A percentile compares a stretch with the other conserved stretches of the same genome.
These are phyloP conservation scores for Girardinichthys multiradiatus DNA, from an alignment of 2,113 vertebrate genomes.

Conservation along the genomic window DNA sequence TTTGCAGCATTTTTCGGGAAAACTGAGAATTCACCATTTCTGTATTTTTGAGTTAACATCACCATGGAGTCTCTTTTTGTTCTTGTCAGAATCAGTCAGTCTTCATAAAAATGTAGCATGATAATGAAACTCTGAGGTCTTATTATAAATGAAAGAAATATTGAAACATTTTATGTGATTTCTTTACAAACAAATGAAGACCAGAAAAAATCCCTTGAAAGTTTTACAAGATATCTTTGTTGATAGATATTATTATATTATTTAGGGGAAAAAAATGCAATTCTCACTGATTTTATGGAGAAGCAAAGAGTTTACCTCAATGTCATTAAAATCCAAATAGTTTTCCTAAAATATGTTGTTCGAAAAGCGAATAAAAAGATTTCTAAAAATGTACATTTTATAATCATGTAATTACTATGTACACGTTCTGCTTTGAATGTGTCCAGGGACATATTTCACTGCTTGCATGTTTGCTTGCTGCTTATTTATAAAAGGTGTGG, in stretches of 20 bases:
- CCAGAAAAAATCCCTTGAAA: not conserved
- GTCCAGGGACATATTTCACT: constrained; percentile 2
- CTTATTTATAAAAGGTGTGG: constrained; percentile 6
- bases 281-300: not conserved
- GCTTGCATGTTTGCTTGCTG: constrained; percentile 6
- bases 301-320: not conserved
- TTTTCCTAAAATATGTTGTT: constrained; percentile 13
- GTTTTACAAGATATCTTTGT: not conserved
- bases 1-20: no score
- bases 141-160: no score
- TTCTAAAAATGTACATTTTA: constrained; percentile 18
- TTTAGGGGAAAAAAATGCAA: no score
- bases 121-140: no score
- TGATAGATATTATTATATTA: not conserved
- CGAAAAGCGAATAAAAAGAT: constrained; percentile 11
- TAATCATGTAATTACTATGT: constrained; percentile 10
- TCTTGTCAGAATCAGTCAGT: no score
- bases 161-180: not conserved
- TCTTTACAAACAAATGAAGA: not conserved
- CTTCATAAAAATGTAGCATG: no score
- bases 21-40: no score
- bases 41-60: no score
- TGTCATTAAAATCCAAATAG: constrained; percentile 1
- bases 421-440: constrained; percentile 3
- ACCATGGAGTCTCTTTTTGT: no score